Conservation (phyloP, 1,140 invertebrate genomes). For the Calliphora vicina region DNA sequence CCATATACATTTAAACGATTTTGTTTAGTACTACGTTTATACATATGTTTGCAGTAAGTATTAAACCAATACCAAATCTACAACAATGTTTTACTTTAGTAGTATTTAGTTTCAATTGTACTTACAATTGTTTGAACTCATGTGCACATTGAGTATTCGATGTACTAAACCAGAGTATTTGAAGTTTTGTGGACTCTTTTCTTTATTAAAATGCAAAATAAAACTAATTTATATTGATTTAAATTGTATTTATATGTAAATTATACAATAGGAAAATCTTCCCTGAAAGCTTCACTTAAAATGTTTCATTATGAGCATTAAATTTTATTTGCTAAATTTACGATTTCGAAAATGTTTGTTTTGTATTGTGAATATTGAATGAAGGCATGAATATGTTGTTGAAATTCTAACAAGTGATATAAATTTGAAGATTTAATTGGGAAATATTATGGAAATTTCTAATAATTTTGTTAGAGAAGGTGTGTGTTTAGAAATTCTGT, state of each 20-base stretch:
- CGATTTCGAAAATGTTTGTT: background rate
- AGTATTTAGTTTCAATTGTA: background rate
- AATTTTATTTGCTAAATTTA: background rate
- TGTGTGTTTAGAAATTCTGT: too few relatives aligned
- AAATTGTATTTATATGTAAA: conserved; percentile 3
- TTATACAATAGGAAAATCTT: background rate
- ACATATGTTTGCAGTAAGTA: too few relatives aligned
- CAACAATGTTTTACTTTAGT: too few relatives aligned
- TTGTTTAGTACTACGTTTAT: too few relatives aligned
- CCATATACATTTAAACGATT: too few relatives aligned
- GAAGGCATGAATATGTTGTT: background rate
- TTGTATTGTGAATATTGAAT: background rate
- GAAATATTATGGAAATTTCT: too few relatives aligned
- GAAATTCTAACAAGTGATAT: background rate
- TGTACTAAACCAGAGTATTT: too few relatives aligned
- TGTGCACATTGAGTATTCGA: background rate
- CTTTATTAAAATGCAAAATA: background rate
- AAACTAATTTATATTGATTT: conserved; percentile 15
- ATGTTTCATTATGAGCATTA: too few relatives aligned
- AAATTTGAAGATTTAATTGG: too few relatives aligned
- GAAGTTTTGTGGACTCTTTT: background rate
- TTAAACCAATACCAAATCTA: too few relatives aligned
- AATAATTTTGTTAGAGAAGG: too few relatives aligned
- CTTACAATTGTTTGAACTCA: background rate
- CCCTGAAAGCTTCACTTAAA: too few relatives aligned